Evolutionary conservation across 2,888 invertebrate species (phyloP), one percentile per base, ranked within the genome.

Genomic region (Amphipyra berbera): DNA sequence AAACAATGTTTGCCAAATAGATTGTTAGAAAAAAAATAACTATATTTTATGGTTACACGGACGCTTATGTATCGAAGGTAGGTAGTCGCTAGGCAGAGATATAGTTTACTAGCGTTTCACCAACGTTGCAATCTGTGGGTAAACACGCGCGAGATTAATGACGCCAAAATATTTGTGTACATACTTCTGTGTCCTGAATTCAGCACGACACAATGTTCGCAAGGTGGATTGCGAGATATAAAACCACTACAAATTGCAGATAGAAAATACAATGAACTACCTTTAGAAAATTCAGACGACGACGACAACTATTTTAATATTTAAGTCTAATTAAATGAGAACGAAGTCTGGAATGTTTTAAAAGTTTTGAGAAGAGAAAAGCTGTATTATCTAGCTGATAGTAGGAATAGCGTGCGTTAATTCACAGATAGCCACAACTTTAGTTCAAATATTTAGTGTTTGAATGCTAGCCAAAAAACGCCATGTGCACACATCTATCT

Each of bases 111-210:
- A 44, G 47, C 38, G n/a, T 52, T 63, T 44, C 27, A 50, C 44
- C 42, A 46, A 49, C 49, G 46, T 21, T 13, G 44, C 45, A 58
- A 78, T 47, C 58, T 63, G 49, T 15, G 44, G 44, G 40, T 50
- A 57, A n/a, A 68, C 47, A 47, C 33, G 50, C 50, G 41, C 30
- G 49, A 61, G 45, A 68, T 75, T 66, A 66, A 75, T 78, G 60
- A 47, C 42, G 13, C 52, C 44, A 44, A 55, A 55, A 42, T 21
- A 78, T 60, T 68, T 62, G 55, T 68, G 42, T 48, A 47, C 44
- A 41, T 46, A 53, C 49, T 49, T 64, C 15, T 48, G 62, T 49
- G 41, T 15, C 4, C 53, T 38, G 10, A 21, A 58, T 41, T 21
- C 9, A 50, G 13, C 14, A 41, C 38, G 15, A 45, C 46, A 56